Evolutionary conservation across 2,113 vertebrate genomes (phyloP).

Genomic region (Pampusana beccarii): DNA sequence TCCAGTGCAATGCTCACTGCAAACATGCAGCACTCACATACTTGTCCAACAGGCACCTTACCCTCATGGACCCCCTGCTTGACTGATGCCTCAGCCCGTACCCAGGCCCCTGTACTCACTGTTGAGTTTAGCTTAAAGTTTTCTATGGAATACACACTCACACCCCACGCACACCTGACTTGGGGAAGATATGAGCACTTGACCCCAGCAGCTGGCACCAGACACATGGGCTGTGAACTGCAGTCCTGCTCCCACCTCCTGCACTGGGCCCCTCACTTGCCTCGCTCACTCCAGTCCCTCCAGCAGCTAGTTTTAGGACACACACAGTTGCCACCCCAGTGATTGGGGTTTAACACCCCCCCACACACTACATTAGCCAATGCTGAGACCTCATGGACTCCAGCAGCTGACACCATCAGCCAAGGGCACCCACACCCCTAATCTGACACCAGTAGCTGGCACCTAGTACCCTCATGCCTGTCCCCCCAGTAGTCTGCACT

Average conservation of each 20-base stretch:
- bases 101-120: rapidly evolving
- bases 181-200: neutral
- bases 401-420: neutral
- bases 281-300: neutral
- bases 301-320: neutral
- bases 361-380: neutral
- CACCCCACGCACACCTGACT: rapidly evolving
- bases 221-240: too few relatives aligned
- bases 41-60: neutral
- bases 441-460: neutral
- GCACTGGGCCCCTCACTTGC: too few relatives aligned
- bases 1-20: neutral
- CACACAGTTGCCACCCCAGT: neutral
- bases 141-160: neutral
- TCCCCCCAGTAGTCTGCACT: neutral
- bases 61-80: neutral
- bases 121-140: neutral
- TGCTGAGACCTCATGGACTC: neutral
- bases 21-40: rapidly evolving
- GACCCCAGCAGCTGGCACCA: neutral
- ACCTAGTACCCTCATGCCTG: neutral
- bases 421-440: rapidly evolving
- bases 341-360: rapidly evolving
- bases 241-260: too few relatives aligned
- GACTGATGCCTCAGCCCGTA: neutral